Evolutionary conservation across 1,140 invertebrate genomes (phyloP).

Genomic region (Drosophila obscura): DNA sequence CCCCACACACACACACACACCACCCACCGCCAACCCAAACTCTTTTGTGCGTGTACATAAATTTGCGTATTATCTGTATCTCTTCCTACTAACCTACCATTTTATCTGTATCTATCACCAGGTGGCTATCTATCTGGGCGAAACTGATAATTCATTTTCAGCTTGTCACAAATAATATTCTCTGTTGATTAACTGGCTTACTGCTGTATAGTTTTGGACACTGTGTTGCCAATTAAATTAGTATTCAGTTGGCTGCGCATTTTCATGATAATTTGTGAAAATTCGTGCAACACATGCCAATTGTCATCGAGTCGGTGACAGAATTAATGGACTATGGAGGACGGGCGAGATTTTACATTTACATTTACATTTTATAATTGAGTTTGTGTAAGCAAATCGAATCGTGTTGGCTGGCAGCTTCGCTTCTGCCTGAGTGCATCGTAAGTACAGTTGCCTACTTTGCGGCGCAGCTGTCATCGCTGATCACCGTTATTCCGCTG

Average conservation of each 20-base stretch:
- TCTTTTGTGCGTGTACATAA: background rate
- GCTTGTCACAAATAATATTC: conserved; percentile 34
- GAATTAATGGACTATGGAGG: conserved; percentile 6
- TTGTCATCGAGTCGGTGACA: conserved; percentile 1
- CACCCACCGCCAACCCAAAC: too few relatives aligned
- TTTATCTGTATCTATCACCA: too few relatives aligned
- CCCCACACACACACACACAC: too few relatives aligned
- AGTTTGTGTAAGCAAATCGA: conserved; percentile 18
- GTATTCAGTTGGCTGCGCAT: conserved; percentile 11
- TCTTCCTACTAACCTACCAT: background rate
- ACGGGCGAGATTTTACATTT: background rate
- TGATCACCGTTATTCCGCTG: background rate
- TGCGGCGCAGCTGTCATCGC: background rate
- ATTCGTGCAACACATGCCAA: conserved; percentile 5
- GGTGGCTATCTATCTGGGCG: conserved; percentile 14
- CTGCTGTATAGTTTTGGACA: conserved; percentile 14
- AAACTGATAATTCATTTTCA: conserved; percentile 40
- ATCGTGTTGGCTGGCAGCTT: background rate
- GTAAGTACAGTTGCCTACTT: conserved; percentile 1
- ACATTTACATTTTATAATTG: conserved; percentile 50
- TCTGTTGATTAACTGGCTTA: conserved; percentile 27
- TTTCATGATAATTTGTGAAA: conserved; percentile 32
- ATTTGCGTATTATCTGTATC: conserved; percentile 19
- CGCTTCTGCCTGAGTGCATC: background rate
- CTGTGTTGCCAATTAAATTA: conserved; percentile 25